These are phyloP conservation scores for Acanthacorydalis orientalis DNA, from an alignment of 2,888 invertebrate species.

Conservation along the genomic window DNA sequence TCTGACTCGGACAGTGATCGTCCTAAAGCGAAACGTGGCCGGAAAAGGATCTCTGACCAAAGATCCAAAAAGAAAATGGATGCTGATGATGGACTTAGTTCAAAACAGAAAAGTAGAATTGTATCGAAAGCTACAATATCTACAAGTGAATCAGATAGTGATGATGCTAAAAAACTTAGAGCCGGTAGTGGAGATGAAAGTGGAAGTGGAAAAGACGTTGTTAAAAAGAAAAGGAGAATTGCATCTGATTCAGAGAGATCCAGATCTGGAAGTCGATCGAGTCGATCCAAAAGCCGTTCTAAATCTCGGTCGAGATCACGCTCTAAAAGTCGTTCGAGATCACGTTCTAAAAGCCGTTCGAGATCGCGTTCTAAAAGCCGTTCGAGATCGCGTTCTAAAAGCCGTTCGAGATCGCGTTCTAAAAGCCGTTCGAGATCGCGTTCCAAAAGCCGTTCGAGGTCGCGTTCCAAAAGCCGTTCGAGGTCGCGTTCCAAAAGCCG, in stretches of 20 bases:
- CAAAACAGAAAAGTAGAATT: conserved; percentile 74
- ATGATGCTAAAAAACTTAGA: conserved; percentile 32
- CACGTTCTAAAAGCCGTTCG: conserved; percentile 16
- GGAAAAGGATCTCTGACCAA: conserved; percentile 12
- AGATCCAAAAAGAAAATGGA: conserved; percentile 19
- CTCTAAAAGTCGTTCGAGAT: conserved; percentile 26
- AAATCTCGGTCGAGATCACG: conserved; percentile 20
- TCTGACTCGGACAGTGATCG: conserved; percentile 54
- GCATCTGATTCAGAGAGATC: conserved; percentile 41
- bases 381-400: conserved; percentile 22
- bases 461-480: conserved; percentile 19
- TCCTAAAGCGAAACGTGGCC: conserved; percentile 34
- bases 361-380: conserved; percentile 18
- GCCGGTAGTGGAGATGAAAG: conserved; percentile 37
- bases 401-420: conserved; percentile 24
- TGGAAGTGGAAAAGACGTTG: conserved; percentile 26
- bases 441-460: conserved; percentile 17
- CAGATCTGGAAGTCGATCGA: conserved; percentile 25
- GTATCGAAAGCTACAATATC: conserved; percentile 92
- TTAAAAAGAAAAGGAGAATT: conserved; percentile 36
- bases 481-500: conserved; percentile 23
- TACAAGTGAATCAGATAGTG: conserved; percentile 68
- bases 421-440: conserved; percentile 17
- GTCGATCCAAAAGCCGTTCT: conserved; percentile 23
- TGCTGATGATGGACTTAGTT: conserved; percentile 49